Evolutionary conservation across 1,140 invertebrate species (phyloP), one percentile per base, ranked within the genome.

Genomic region (Temnothorax longispinosus): DNA sequence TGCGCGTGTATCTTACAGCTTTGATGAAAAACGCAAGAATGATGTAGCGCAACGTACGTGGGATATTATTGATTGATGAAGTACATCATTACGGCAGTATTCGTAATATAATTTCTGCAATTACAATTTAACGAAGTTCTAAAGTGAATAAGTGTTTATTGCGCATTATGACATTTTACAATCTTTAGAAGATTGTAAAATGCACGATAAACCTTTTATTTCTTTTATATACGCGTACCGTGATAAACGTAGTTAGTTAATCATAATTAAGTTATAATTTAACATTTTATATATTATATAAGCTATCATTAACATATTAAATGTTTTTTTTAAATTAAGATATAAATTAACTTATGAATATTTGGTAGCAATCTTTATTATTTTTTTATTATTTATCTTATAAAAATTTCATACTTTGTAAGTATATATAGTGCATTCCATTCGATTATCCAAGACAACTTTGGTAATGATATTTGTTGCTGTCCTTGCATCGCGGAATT

Each of bases 401-500:
- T 8, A 27, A 27, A 5, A 47, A 77, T 64, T 44, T 6, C 2
- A 21, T 32, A 80, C 13, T 4, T 18, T 15, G 54, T 74, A 56
- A 15, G 15, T 44, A 8, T 18, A 15, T 47, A 15, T 47, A 72
- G 41, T 15, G 27, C 15, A 72, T 27, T n/a, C 38, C n/a, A 72
- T 27, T 71, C 10, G 35, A 15, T 82, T 75, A 75, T 2, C 13
- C 41, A 38, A 67, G 27, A 75, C 38, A 78, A 85, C 82, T 85
- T 85, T 10, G 47, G 21, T 78, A 85, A 85, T 67, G 35, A 65
- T 74, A 54, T 85, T 85, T 78, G 60, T 78, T 41, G 15, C 74
- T 27, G 54, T 65, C 74, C 21, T 78, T 56, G 47, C 69, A 72
- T 69, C 44, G 8, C n/a, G 35, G 50, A 76, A 85, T 85, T 85